Base-by-base conservation (phyloP, 2,113 vertebrate species). In the Mesocricetus auratus region DNA sequence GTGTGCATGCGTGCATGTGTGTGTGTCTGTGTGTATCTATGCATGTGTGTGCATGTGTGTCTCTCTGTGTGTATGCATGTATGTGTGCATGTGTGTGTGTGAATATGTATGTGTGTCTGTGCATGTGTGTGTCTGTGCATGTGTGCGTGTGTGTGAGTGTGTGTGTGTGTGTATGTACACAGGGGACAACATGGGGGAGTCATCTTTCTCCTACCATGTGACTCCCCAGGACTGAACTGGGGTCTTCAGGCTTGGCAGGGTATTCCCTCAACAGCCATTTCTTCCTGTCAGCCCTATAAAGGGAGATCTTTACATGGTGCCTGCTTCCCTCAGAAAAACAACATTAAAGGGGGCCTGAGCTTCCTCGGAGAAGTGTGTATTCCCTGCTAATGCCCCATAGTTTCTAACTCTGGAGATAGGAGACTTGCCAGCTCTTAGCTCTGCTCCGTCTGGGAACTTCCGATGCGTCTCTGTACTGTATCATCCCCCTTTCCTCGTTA, bases 21-120 rank as follows among this genome's bases (percentile, higher is more conserved):
- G 60, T 22, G 26, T 64, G 26, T 33, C 1, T 4, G 7, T 64
- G 11, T n/a, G 15, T 22, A 1, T 56, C n/a, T n/a, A n/a, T n/a
- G n/a, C n/a, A n/a, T n/a, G n/a, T n/a, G n/a, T n/a, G n/a, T n/a
- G n/a, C n/a, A n/a, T 5, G 15, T 3, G 13, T 5, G 24, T 42
- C 6, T 15, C 0, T 24, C 36, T 26, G 33, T 22, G 36, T 6
- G 5, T 75, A 5, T 62, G 22, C 29, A 13, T 4, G 3, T 29
- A 0, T 64, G 60, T 22, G 26, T 64, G 26, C 33, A 0, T 4
- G 7, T 64, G 11, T n/a, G 15, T 22, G 1, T 56, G n/a, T n/a
- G n/a, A n/a, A n/a, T n/a, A n/a, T 31, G 24, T 42, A 7, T 5
- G 15, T 3, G 13, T 5, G 24, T 42, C 6, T 15, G 33, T 22